phyloP scores from a whole-genome alignment of 2,797 vertebrate species.

The Xenops minutus region DNA sequence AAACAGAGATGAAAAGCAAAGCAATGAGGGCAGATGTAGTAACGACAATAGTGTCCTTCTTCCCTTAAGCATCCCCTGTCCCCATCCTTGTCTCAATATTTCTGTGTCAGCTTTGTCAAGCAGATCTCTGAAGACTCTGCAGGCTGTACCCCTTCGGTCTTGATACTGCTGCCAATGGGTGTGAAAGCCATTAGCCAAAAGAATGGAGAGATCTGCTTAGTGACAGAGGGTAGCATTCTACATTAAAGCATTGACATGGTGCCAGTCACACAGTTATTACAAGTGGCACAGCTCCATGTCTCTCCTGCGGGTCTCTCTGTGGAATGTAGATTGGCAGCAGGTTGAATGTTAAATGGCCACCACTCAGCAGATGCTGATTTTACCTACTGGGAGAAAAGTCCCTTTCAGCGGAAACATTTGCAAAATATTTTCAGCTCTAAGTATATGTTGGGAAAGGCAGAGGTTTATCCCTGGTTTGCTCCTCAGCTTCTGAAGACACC shows the following conservation, averaged over 20 bases:
- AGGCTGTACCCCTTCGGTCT: constrained; percentile 1
- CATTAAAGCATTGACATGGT: constrained; percentile 71
- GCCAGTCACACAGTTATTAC: constrained; percentile 71
- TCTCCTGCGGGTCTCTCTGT: constrained; percentile 54
- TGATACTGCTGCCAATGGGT: constrained; percentile 46
- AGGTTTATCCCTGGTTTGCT: background rate
- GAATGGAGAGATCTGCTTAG: constrained; percentile 67
- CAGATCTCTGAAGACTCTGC: background rate
- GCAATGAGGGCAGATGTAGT: background rate
- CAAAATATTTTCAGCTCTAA: constrained; percentile 35
- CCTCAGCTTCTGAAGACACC: background rate
- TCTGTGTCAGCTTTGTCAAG: background rate
- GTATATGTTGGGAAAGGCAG: background rate
- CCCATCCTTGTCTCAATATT: background rate
- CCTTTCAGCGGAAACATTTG: constrained; percentile 58
- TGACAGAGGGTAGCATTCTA: constrained; percentile 61
- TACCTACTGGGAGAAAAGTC: constrained; percentile 44
- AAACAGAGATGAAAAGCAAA: background rate
- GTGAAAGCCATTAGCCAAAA: constrained; percentile 66
- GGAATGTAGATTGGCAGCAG: constrained; percentile 69
- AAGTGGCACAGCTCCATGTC: constrained; percentile 68
- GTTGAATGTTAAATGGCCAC: constrained; percentile 72
- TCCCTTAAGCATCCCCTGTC: background rate
- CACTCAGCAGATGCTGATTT: constrained; percentile 70
- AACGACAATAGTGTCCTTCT: background rate